Percentiles rank a stretch among this genome's conserved stretches.
Evolutionary conservation across 2,888 invertebrate species (phyloP).

Genomic region (Calliphora vomitoria): DNA sequence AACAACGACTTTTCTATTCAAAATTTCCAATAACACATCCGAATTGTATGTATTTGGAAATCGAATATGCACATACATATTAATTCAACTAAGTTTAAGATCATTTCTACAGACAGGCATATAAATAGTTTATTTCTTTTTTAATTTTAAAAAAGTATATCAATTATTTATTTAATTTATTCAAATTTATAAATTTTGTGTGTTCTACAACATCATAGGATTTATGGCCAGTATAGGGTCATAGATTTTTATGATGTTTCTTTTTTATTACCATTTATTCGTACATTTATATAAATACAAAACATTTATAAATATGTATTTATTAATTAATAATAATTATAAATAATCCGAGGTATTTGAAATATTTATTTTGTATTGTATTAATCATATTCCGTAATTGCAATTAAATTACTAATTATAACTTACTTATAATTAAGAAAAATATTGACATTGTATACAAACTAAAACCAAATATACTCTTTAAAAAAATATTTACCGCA

Average conservation of each 20-base stretch:
- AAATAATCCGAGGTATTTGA: constrained; percentile 1
- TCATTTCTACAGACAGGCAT: background rate
- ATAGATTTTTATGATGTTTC: constrained; percentile 8
- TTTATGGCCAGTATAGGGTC: background rate
- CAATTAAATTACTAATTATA: constrained; percentile 30
- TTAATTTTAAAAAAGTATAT: background rate
- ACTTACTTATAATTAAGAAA: constrained; percentile 35
- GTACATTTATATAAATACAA: constrained; percentile 18
- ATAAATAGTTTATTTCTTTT: background rate
- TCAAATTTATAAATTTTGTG: constrained; percentile 17
- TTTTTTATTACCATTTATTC: background rate
- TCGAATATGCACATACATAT: background rate
- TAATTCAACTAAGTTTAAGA: constrained; percentile 1
- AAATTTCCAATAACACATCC: background rate
- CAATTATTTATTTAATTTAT: constrained; percentile 36
- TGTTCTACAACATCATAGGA: constrained; percentile 33
- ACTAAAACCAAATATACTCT: constrained; percentile 69
- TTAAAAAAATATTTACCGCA: constrained; percentile 3
- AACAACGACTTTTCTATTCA: constrained; percentile 20
- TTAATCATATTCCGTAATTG: constrained; percentile 32
- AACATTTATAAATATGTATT: constrained; percentile 4
- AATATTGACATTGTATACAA: constrained; percentile 45
- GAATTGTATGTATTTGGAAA: background rate
- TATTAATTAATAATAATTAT: constrained; percentile 38
- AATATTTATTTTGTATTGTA: constrained; percentile 42